These are phyloP conservation scores for Thunnus maccoyii DNA, from an alignment of 2,113 vertebrate genomes.

Conservation along the genomic window DNA sequence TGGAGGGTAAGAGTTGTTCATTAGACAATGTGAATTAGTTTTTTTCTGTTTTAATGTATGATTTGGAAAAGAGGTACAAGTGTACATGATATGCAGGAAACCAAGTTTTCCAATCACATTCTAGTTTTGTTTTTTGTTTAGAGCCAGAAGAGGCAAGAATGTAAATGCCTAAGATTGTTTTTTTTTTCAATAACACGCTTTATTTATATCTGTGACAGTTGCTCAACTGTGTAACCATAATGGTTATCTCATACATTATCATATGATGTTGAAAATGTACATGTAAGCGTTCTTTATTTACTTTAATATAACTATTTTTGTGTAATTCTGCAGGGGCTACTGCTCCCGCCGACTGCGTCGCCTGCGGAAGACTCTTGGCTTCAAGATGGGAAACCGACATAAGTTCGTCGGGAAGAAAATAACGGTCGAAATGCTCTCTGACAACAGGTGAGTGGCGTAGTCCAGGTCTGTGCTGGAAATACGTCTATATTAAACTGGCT, in stretches of 20 bases:
- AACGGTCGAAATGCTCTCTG: conserved; percentile 93
- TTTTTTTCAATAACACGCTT: no score
- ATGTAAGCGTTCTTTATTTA: neutral
- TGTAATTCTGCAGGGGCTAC: conserved; percentile 88
- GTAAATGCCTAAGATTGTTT: no score
- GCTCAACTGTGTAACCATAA: no score
- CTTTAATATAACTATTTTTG: neutral
- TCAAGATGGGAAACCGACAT: conserved; percentile 98
- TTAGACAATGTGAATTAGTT: no score
- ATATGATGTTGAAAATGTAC: neutral
- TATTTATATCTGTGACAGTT: no score
- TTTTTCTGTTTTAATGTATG: no score
- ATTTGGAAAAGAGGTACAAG: no score
- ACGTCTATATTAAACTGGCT: neutral
- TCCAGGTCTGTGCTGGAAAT: neutral
- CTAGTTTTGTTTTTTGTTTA: no score
- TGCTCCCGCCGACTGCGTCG: conserved; percentile 95
- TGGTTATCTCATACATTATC: neutral
- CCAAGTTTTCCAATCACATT: no score
- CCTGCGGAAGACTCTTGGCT: conserved; percentile 95
- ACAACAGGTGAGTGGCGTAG: conserved; percentile 88
- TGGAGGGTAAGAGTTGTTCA: no score
- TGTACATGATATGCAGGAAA: no score
- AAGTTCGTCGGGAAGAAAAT: conserved; percentile 98
- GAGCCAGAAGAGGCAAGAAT: no score